phyloP scores from a whole-genome alignment of 1,140 invertebrate species.

The Eurosta solidaginis region DNA sequence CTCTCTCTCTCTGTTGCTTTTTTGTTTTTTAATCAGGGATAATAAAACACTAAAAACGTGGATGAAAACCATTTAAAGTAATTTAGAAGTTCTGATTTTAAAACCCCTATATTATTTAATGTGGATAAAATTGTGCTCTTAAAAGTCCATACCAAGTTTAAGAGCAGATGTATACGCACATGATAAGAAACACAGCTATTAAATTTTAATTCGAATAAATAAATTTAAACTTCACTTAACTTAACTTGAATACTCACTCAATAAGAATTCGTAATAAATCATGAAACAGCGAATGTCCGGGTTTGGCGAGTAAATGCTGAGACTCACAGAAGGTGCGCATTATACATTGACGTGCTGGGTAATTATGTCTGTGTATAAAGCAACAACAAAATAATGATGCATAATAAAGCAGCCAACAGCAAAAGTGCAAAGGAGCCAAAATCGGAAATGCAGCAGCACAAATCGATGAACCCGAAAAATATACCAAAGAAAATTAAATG shows the following conservation, averaged over 20 bases:
- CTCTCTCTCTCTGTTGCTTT: too few relatives aligned
- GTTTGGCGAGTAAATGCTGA: conserved; percentile 63
- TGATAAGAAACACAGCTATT: too few relatives aligned
- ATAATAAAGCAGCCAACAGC: neutral
- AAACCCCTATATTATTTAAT: too few relatives aligned
- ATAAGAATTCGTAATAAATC: conserved; percentile 70
- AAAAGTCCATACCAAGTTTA: too few relatives aligned
- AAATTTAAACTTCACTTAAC: neutral
- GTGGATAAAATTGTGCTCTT: too few relatives aligned
- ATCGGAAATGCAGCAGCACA: neutral
- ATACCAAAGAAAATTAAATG: neutral
- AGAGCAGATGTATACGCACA: too few relatives aligned
- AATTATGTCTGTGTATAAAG: conserved; percentile 61
- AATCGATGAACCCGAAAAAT: conserved; percentile 1
- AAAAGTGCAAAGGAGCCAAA: neutral
- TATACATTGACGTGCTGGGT: conserved; percentile 70
- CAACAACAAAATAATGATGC: neutral
- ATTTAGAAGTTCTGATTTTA: too few relatives aligned
- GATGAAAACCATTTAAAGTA: too few relatives aligned
- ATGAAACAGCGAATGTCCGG: conserved; percentile 68
- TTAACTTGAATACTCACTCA: conserved; percentile 61
- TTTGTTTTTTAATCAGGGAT: too few relatives aligned
- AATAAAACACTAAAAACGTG: too few relatives aligned
- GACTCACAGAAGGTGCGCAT: conserved; percentile 72
- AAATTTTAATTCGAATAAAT: too few relatives aligned